Percentiles rank a stretch among this genome's conserved stretches.
Conservation (phyloP, 2,888 invertebrate genomes). For the Plagodis dolabraria region DNA sequence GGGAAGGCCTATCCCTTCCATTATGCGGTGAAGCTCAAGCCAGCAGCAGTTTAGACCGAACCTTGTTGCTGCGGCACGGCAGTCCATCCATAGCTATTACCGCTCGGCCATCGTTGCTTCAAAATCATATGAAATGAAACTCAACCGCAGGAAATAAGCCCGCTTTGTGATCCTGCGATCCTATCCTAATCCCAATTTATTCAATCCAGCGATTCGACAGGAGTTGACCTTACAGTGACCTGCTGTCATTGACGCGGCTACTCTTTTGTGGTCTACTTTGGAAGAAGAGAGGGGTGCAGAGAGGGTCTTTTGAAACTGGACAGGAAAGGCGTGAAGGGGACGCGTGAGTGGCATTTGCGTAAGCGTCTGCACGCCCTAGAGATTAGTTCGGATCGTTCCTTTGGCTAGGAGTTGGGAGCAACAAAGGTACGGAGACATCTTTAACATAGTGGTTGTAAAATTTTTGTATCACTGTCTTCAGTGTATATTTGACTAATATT, state of each 20-base stretch:
- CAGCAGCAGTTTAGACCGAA: no score
- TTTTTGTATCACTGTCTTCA: no score
- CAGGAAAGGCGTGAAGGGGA: slow-evolving; percentile 61
- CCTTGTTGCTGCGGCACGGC: no score
- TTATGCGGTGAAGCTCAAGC: no score
- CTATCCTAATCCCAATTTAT: slow-evolving; percentile 59
- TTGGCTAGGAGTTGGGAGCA: slow-evolving; percentile 49
- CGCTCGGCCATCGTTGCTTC: no score
- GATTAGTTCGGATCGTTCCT: slow-evolving; percentile 66
- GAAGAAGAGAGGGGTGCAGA: slow-evolving; percentile 28
- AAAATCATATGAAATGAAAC: slow-evolving; percentile 61
- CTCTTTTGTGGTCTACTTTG: slow-evolving; percentile 39
- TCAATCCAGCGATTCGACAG: slow-evolving; percentile 51
- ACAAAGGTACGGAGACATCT: slow-evolving; percentile 8
- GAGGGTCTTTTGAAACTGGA: slow-evolving; percentile 48
- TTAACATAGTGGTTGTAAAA: no score
- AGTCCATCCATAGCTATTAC: slow-evolving; percentile 36
- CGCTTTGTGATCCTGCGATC: slow-evolving; percentile 49
- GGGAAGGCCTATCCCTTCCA: no score
- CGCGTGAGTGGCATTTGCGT: slow-evolving; percentile 75
- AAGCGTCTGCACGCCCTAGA: slow-evolving; percentile 68
- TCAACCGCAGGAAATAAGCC: slow-evolving; percentile 23
- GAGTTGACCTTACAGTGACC: slow-evolving; percentile 42
- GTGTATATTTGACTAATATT: no score
- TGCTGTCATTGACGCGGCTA: slow-evolving; percentile 26